phyloP scores from a whole-genome alignment of 2,113 vertebrate species.

The Ptyas mucosa region DNA sequence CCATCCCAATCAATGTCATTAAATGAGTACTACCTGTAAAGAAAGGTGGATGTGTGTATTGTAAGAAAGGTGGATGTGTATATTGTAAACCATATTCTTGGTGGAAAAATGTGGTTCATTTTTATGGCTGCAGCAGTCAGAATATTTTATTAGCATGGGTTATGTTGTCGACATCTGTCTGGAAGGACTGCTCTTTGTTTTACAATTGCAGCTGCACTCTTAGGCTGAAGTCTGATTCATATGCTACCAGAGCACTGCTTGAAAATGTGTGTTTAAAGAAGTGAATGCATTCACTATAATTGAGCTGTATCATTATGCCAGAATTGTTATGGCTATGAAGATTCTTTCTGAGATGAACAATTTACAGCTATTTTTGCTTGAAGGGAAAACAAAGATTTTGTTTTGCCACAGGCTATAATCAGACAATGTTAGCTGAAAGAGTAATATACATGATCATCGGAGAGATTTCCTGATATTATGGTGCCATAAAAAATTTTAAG shows the following conservation, averaged over 20 bases:
- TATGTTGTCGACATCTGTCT: not conserved
- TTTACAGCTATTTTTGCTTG: not conserved
- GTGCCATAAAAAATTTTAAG: not conserved
- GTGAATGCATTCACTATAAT: not conserved
- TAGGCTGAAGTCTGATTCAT: not conserved
- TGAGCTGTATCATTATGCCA: not conserved
- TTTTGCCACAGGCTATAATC: not conserved
- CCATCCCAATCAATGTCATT: not conserved
- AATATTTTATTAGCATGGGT: slow-evolving; percentile 13
- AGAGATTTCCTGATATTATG: not conserved
- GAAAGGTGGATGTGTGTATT: no score
- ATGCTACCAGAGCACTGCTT: not conserved
- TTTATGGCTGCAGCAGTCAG: slow-evolving; percentile 27
- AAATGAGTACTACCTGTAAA: not conserved
- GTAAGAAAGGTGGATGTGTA: slow-evolving; percentile 25
- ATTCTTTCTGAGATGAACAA: not conserved
- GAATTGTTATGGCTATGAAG: not conserved
- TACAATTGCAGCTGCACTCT: not conserved
- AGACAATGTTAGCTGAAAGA: not conserved
- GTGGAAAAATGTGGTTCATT: slow-evolving; percentile 19
- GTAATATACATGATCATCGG: not conserved
- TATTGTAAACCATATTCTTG: slow-evolving; percentile 29
- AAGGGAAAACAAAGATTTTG: not conserved
- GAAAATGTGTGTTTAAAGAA: not conserved
- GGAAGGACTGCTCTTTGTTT: slow-evolving; percentile 20